Evolutionary conservation across 2,113 vertebrate genomes (phyloP).

Genomic region (Bostrychus sinensis): DNA sequence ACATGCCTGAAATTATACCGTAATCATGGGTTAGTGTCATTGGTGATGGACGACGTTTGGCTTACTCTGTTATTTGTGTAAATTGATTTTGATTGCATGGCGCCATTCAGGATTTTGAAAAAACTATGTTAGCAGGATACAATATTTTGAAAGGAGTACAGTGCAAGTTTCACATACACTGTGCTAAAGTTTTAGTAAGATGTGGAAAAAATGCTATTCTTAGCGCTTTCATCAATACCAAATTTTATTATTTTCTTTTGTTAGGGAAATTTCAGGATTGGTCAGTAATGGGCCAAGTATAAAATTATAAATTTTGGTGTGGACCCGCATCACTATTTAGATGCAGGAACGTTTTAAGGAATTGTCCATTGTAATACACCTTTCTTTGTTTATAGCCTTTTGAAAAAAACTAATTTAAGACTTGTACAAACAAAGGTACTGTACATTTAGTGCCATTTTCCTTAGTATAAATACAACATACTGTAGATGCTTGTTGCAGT

Average conservation of each 20-base stretch:
- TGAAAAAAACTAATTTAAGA: too few species aligned
- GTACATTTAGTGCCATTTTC: background rate
- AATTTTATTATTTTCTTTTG: too few species aligned
- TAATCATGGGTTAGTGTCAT: slow-evolving; percentile 44
- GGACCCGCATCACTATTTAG: background rate
- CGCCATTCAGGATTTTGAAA: slow-evolving; percentile 6
- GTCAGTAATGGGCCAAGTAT: background rate
- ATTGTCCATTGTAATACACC: too few species aligned
- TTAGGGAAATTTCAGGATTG: too few species aligned
- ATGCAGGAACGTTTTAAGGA: background rate
- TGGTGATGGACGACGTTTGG: slow-evolving; percentile 27
- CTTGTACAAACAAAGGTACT: too few species aligned
- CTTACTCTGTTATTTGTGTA: slow-evolving; percentile 42
- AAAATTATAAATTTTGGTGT: background rate
- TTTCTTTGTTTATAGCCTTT: too few species aligned
- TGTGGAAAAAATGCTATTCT: too few species aligned
- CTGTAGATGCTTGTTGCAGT: background rate
- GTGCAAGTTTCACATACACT: background rate
- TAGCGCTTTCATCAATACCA: too few species aligned
- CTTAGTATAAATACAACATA: background rate
- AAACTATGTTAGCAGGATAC: background rate
- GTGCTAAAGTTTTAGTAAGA: too few species aligned
- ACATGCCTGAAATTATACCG: slow-evolving; percentile 32
- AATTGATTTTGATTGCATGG: slow-evolving; percentile 34
- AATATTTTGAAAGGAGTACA: background rate